These are phyloP conservation scores for Orchestia grillus DNA, from an alignment of 1,140 invertebrate species.

Conservation along the genomic window DNA sequence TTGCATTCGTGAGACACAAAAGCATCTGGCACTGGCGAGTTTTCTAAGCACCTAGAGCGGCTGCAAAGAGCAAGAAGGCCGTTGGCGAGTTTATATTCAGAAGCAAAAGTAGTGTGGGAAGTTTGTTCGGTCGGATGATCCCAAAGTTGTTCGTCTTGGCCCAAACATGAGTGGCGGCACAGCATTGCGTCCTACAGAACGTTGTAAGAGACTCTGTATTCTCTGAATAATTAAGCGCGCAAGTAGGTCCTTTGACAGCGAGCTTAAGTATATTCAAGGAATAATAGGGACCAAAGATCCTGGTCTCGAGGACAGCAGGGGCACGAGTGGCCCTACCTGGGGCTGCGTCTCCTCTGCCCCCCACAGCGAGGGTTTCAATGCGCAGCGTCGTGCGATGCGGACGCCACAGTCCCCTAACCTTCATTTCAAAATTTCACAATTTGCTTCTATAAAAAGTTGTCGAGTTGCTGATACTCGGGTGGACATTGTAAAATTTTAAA, in stretches of 20 bases:
- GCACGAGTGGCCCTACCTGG: slow-evolving; percentile 13
- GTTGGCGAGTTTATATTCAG: not conserved
- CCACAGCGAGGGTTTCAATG: not conserved
- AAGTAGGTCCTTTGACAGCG: slow-evolving; percentile 10
- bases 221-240: not conserved
- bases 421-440: not conserved
- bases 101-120: not conserved
- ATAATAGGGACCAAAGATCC: not conserved
- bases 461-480: too few relatives aligned
- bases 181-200: not conserved
- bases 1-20: not conserved
- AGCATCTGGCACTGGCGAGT: not conserved
- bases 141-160: not conserved
- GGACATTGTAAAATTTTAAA: too few relatives aligned
- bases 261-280: slow-evolving; percentile 40
- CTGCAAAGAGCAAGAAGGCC: not conserved
- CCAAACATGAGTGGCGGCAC: not conserved
- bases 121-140: not conserved
- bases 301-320: not conserved
- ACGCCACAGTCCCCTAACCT: too few relatives aligned
- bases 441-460: too few relatives aligned
- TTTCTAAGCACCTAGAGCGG: not conserved
- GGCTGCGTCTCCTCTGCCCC: not conserved
- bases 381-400: not conserved
- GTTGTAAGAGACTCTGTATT: not conserved